phyloP scores from a whole-genome alignment of 92 coral and sea anemone genomes.

The Plumapathes pennacea region DNA sequence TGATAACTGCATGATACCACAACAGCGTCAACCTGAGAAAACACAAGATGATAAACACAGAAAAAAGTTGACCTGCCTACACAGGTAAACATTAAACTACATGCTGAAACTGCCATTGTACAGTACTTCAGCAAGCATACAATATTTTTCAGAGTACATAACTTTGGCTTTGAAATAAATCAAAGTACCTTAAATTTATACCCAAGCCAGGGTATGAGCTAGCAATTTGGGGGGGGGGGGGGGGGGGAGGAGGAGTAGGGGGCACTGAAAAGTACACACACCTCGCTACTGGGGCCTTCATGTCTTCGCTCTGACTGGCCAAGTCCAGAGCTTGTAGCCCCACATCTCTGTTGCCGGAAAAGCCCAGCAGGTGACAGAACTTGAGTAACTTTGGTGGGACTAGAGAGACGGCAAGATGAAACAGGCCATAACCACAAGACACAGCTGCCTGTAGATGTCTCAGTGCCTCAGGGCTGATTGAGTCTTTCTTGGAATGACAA shows the following conservation, averaged over 20 bases:
- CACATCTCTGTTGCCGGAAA: slow-evolving; percentile 88
- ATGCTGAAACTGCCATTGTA: too few relatives aligned
- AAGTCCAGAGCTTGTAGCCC: slow-evolving; percentile 84
- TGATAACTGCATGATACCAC: slow-evolving; percentile 92
- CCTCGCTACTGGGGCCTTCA: slow-evolving; percentile 99
- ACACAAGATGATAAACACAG: too few relatives aligned
- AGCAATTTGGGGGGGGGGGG: too few relatives aligned
- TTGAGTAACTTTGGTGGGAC: slow-evolving; percentile 92
- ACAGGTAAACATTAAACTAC: too few relatives aligned
- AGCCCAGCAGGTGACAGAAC: slow-evolving; percentile 86
- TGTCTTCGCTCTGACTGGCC: slow-evolving; percentile 94
- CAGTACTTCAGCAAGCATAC: too few relatives aligned
- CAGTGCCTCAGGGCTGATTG: slow-evolving; percentile 59
- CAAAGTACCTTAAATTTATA: too few relatives aligned
- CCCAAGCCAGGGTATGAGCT: too few relatives aligned
- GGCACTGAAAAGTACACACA: background rate
- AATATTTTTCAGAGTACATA: too few relatives aligned
- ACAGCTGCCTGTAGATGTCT: slow-evolving; percentile 90
- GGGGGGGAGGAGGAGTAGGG: too few relatives aligned
- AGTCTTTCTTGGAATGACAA: slow-evolving; percentile 1
- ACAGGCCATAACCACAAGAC: slow-evolving; percentile 94
- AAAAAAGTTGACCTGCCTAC: too few relatives aligned
- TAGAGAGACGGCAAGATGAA: slow-evolving; percentile 88
- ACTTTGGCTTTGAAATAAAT: too few relatives aligned
- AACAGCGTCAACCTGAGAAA: slow-evolving; percentile 68